A percentile compares a stretch with the other conserved stretches of the same genome.
phyloP scores from a whole-genome alignment of 2,797 vertebrate genomes.

The Crocidura indochinensis region DNA sequence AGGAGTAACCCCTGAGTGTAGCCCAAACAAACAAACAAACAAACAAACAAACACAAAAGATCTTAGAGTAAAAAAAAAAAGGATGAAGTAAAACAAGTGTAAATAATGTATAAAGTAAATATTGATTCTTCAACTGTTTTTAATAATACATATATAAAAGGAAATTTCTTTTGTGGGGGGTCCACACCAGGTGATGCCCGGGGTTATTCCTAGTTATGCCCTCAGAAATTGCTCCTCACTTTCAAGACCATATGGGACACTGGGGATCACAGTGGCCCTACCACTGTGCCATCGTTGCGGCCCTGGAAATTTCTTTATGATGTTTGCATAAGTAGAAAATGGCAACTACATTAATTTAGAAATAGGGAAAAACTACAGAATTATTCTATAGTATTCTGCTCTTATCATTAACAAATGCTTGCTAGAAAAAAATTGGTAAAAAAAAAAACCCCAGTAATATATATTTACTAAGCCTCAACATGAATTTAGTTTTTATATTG shows the following conservation, averaged over 20 bases:
- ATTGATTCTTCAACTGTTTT: background rate
- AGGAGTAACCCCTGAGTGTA: too few species aligned
- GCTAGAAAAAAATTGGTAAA: slow-evolving; percentile 21
- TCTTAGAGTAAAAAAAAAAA: slow-evolving; percentile 10
- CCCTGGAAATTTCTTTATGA: too few species aligned
- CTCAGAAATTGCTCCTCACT: too few species aligned
- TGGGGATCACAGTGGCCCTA: too few species aligned
- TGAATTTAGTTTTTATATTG: background rate
- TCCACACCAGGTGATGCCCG: too few species aligned
- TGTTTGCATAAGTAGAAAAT: slow-evolving; percentile 30
- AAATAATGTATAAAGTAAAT: slow-evolving; percentile 39
- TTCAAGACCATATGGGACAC: too few species aligned
- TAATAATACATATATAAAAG: background rate
- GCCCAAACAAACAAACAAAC: too few species aligned
- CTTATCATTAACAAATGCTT: slow-evolving; percentile 20
- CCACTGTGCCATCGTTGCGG: too few species aligned
- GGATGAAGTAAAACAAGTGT: slow-evolving; percentile 36
- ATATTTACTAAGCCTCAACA: background rate
- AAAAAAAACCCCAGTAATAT: background rate
- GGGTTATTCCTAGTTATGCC: too few species aligned
- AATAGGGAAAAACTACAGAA: background rate
- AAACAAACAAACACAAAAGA: too few species aligned
- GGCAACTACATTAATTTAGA: slow-evolving; percentile 24
- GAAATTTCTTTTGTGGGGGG: background rate
- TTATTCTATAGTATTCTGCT: background rate